Percentiles rank a stretch among this genome's conserved stretches.
Evolutionary conservation across 2,888 invertebrate species (phyloP).

Genomic region (Podabrus alpinus): DNA sequence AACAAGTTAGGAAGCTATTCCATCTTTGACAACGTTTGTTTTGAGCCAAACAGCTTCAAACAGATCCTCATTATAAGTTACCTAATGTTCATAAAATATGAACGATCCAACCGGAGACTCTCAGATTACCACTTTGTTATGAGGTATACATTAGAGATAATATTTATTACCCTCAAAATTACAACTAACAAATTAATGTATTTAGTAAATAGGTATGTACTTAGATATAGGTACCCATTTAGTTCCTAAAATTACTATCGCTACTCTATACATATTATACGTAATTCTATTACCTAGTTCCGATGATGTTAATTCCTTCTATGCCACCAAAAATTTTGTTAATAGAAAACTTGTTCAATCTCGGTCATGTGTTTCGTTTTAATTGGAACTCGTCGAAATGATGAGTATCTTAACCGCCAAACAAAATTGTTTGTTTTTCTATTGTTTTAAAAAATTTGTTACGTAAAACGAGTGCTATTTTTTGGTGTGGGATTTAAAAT

Average conservation of each 20-base stretch:
- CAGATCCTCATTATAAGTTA: constrained; percentile 58
- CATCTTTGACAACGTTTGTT: constrained; percentile 44
- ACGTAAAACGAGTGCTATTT: neutral
- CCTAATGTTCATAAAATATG: constrained; percentile 58
- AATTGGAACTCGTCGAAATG: neutral
- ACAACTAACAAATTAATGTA: constrained; percentile 25
- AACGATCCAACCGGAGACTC: constrained; percentile 43
- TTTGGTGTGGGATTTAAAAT: constrained; percentile 10
- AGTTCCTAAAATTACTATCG: neutral
- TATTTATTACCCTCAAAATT: constrained; percentile 20
- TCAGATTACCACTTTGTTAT: constrained; percentile 34
- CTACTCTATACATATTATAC: neutral
- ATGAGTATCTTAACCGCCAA: neutral
- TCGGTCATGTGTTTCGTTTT: neutral
- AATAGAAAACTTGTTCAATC: neutral
- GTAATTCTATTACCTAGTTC: neutral
- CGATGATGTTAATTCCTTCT: neutral
- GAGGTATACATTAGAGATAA: constrained; percentile 26
- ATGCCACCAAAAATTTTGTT: neutral
- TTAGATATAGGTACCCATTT: neutral
- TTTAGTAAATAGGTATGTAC: constrained; percentile 3
- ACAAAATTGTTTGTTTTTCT: neutral
- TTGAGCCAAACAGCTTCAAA: constrained; percentile 53
- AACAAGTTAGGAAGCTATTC: constrained; percentile 51
- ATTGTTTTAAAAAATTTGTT: neutral